phyloP scores from a whole-genome alignment of 2,113 vertebrate genomes.

The Turnix velox region DNA sequence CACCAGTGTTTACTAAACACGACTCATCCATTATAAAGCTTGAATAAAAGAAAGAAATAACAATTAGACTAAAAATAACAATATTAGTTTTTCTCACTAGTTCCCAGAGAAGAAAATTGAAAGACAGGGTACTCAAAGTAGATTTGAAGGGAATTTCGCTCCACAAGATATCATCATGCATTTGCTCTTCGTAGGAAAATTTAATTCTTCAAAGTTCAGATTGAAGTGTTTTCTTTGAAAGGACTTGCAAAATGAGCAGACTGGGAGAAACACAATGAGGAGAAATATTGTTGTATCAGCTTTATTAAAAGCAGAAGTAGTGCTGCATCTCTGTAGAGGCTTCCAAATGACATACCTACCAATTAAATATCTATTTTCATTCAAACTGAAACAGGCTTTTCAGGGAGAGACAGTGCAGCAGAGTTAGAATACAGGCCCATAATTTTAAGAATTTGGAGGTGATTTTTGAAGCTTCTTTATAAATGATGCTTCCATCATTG shows the following conservation, averaged over 20 bases:
- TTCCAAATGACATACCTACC: not conserved
- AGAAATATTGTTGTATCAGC: not conserved
- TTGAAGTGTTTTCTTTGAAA: not conserved
- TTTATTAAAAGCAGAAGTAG: not conserved
- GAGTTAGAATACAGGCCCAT: not conserved
- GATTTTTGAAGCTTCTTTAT: not conserved
- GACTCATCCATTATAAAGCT: not conserved
- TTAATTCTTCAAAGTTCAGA: not conserved
- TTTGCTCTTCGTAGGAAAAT: not conserved
- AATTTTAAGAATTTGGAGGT: not conserved
- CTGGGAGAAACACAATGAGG: not conserved
- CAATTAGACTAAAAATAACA: not conserved
- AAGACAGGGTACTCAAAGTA: not conserved
- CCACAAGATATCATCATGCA: not conserved
- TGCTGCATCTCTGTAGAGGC: not conserved
- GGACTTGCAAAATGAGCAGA: not conserved
- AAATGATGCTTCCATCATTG: not conserved
- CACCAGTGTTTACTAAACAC: not conserved
- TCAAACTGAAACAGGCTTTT: not conserved
- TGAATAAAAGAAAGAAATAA: not conserved
- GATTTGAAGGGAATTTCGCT: not conserved
- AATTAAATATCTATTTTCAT: not conserved
- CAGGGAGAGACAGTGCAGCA: not conserved
- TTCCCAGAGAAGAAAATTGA: not conserved
- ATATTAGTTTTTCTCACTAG: not conserved